Percentiles rank a stretch among this genome's conserved stretches.
These are phyloP conservation scores for Drosophila virilis DNA, from an alignment of 1,140 invertebrate genomes.

Conservation along the genomic window DNA sequence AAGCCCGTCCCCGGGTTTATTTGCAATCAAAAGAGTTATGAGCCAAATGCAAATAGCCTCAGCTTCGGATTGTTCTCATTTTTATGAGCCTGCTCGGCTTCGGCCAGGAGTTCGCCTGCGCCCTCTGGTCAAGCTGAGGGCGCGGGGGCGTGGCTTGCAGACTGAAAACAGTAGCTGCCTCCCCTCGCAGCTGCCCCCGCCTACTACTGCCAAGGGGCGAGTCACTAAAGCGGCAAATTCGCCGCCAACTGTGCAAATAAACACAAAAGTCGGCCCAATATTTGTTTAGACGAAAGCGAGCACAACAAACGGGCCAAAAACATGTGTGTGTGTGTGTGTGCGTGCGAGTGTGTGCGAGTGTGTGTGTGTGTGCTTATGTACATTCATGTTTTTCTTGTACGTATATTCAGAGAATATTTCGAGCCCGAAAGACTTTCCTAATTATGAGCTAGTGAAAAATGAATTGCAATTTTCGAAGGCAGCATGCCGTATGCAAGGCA, in stretches of 20 bases:
- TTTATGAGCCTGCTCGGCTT: constrained; percentile 55
- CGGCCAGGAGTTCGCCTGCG: constrained; percentile 7
- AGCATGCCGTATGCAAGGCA: no score
- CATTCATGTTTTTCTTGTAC: not conserved
- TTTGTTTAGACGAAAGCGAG: constrained; percentile 69
- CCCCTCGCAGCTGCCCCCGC: not conserved
- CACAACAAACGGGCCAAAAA: constrained; percentile 52
- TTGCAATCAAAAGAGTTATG: constrained; percentile 82
- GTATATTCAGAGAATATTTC: not conserved
- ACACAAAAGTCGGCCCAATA: constrained; percentile 52
- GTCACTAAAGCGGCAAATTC: constrained; percentile 61
- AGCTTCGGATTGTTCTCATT: constrained; percentile 50
- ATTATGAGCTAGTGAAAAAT: not conserved
- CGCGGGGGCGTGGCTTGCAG: not conserved
- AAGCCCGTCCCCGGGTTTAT: constrained; percentile 65
- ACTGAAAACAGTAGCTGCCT: constrained; percentile 30
- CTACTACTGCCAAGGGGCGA: not conserved
- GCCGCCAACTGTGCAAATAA: constrained; percentile 77
- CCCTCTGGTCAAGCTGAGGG: constrained; percentile 15
- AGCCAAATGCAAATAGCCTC: constrained; percentile 78
- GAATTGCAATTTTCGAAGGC: not conserved
- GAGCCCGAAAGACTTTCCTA: not conserved
- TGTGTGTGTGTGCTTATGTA: not conserved
- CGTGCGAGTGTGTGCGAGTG: not conserved
- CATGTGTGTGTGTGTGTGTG: constrained; percentile 31